phyloP scores from a whole-genome alignment of 2,113 vertebrate genomes.

The rat (Rattus norvegicus) region DNA sequence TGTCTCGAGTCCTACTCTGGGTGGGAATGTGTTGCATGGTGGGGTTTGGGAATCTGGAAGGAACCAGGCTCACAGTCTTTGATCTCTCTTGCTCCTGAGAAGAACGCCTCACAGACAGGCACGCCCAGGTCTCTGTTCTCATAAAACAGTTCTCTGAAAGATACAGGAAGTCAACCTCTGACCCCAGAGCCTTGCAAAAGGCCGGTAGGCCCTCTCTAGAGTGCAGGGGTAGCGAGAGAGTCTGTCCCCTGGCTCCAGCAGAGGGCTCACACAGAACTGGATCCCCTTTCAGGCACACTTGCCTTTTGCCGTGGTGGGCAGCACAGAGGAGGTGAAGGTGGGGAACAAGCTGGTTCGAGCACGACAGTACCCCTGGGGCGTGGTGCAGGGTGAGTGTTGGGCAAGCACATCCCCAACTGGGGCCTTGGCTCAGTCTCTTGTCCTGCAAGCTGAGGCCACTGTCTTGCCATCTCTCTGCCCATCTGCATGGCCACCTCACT shows the following conservation, averaged over 20 bases:
- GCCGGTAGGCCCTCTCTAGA: neutral
- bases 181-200: neutral
- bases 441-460: neutral
- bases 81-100: neutral
- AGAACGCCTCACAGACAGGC: neutral
- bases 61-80: neutral
- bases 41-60: neutral
- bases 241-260: neutral
- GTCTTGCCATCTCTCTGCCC: neutral
- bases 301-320: conserved; percentile 98
- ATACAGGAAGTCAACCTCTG: neutral
- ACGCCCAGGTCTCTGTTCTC: neutral
- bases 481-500: neutral
- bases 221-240: neutral
- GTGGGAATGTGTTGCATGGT: neutral
- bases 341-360: conserved; percentile 98
- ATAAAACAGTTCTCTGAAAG: neutral
- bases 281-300: conserved; percentile 92
- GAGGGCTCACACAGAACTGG: neutral
- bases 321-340: conserved; percentile 97
- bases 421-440: neutral
- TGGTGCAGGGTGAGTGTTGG: conserved; percentile 95
- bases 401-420: neutral
- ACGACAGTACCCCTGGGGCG: conserved; percentile 98
- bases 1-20: neutral